These are phyloP conservation scores for Heliothis peltigera DNA, from an alignment of 2,888 invertebrate genomes.

Conservation along the genomic window DNA sequence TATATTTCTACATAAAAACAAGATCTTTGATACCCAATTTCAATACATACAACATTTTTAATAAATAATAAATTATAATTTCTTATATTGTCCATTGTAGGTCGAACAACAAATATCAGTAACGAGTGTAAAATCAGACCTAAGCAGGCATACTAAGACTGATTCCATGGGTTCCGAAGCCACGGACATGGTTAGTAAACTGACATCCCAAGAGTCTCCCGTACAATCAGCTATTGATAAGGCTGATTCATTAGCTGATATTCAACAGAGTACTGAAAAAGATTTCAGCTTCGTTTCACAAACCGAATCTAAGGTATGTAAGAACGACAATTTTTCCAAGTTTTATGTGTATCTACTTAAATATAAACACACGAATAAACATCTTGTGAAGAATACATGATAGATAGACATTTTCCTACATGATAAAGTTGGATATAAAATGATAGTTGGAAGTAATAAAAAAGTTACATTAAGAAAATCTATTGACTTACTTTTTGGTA, in stretches of 20 bases:
- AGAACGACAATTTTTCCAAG: too few species aligned
- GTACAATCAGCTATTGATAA: conserved; percentile 81
- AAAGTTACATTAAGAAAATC: too few species aligned
- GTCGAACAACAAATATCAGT: conserved; percentile 79
- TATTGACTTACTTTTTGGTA: too few species aligned
- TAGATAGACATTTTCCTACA: too few species aligned
- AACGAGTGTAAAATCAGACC: conserved; percentile 81
- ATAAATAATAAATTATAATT: background rate
- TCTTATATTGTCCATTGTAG: conserved; percentile 63
- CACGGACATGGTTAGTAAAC: conserved; percentile 75
- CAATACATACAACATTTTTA: too few species aligned
- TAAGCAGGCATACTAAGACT: conserved; percentile 84
- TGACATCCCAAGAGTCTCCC: conserved; percentile 83
- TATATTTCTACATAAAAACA: background rate
- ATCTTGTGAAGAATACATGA: too few species aligned
- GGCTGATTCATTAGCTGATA: conserved; percentile 84
- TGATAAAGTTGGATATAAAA: too few species aligned
- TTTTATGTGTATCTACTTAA: too few species aligned
- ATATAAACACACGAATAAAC: too few species aligned
- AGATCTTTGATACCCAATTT: background rate
- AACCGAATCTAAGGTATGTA: conserved; percentile 86
- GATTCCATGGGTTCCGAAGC: conserved; percentile 85
- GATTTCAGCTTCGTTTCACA: conserved; percentile 87
- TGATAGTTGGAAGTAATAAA: too few species aligned
- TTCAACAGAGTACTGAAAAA: conserved; percentile 86